Conservation (phyloP, 2,888 invertebrate genomes). For the Chrysina gloriosa region DNA sequence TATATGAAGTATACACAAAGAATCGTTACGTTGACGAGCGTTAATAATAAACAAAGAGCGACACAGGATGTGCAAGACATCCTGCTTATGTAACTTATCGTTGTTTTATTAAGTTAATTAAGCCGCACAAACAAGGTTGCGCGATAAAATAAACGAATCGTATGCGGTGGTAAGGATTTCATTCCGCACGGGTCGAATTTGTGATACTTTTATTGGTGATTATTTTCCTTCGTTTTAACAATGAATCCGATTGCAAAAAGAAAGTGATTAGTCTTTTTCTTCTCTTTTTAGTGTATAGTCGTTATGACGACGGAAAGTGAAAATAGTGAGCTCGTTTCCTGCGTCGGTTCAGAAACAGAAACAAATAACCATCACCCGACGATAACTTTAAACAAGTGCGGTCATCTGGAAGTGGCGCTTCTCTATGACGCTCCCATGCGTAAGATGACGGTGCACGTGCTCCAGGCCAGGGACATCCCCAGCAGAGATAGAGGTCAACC, state of each 20-base stretch:
- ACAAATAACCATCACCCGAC: slow-evolving; percentile 66
- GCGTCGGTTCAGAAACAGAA: slow-evolving; percentile 63
- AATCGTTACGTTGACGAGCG: too few relatives aligned
- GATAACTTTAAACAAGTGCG: slow-evolving; percentile 70
- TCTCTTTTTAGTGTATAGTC: slow-evolving; percentile 66
- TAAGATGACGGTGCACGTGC: slow-evolving; percentile 91
- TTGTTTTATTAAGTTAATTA: not conserved
- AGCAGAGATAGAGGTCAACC: slow-evolving; percentile 76
- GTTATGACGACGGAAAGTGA: slow-evolving; percentile 64
- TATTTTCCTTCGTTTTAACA: too few relatives aligned
- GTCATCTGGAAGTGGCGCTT: slow-evolving; percentile 88
- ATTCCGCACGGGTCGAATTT: too few relatives aligned
- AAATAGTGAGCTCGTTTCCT: slow-evolving; percentile 56
- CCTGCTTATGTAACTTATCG: not conserved
- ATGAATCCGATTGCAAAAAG: not conserved
- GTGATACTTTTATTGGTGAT: too few relatives aligned
- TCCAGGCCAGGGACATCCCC: slow-evolving; percentile 87
- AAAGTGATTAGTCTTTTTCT: not conserved
- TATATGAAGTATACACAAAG: too few relatives aligned
- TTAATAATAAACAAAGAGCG: not conserved
- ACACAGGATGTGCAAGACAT: not conserved
- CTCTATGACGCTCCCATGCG: slow-evolving; percentile 91
- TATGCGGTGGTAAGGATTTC: too few relatives aligned
- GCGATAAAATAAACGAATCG: too few relatives aligned
- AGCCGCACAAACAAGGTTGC: not conserved